Base-by-base conservation (phyloP, 2,113 vertebrate species). In the Rafetus swinhoei region DNA sequence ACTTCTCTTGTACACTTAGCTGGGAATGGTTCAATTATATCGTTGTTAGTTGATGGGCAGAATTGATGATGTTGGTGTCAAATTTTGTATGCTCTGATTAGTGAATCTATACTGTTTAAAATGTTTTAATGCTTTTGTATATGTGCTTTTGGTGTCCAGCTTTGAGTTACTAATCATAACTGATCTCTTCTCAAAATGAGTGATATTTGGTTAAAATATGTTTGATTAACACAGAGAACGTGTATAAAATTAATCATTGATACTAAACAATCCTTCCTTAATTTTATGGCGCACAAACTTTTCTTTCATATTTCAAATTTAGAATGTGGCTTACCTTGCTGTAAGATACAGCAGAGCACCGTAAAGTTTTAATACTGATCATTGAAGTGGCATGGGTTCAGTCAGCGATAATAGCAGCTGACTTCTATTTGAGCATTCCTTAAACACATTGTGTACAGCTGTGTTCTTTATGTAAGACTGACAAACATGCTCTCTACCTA, bases 1-100 rank as follows among this genome's bases (percentile, higher is more conserved):
- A 69, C 93, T 95, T 92, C 74, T 21, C 24, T 7, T 19, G 52
- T 15, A 9, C 76, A 21, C 54, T 57, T 87, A 87, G 59, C 62
- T 93, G 77, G 85, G 90, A 90, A 89, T 90, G 81, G 69, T 93
- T 60, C 80, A 90, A 87, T 69, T 89, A 80, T 62, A 22, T 87
- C 77, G 82, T 93, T 90, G 19, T 83, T 90, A 80, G 76, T 93
- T 77, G 32, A n/a, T 0, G 0, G 2, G 3, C 39, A 7, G 65
- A 90, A 90, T 92, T 83, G 1, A 9, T 90, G 93, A 5, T 10
- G 93, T 93, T 93, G 10, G 53, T 54, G 27, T 85, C 39, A n/a
- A 22, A 45, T 74, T 90, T 81, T 92, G 16, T 27, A 8, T 86
- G 90, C 21, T 91, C 22, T 45, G 19, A 7, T 57, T 13, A 76